These are phyloP conservation scores for Microplitis demolitor DNA, from an alignment of 1,140 invertebrate species.

Conservation along the genomic window DNA sequence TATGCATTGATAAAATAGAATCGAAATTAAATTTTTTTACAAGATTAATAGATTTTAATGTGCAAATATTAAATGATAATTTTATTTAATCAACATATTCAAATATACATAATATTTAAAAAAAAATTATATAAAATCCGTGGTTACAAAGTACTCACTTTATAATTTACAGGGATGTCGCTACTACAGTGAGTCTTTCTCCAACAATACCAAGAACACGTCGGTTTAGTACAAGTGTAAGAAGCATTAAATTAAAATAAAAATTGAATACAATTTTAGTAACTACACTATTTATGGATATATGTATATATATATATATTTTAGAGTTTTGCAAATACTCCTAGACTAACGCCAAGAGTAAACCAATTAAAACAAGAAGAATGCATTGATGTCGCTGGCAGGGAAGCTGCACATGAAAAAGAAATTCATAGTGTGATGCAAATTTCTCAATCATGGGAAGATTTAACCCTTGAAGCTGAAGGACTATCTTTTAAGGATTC, in stretches of 20 bases:
- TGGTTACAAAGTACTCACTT: no score
- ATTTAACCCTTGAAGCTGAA: constrained; percentile 77
- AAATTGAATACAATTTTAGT: not conserved
- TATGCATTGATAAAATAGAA: no score
- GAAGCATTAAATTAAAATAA: constrained; percentile 39
- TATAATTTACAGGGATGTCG: constrained; percentile 56
- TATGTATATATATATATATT: constrained; percentile 7
- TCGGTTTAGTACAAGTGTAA: constrained; percentile 85
- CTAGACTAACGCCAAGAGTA: constrained; percentile 79
- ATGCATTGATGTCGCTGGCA: constrained; percentile 78
- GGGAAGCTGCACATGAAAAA: constrained; percentile 87
- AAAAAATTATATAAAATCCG: no score
- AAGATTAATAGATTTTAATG: no score
- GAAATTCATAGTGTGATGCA: constrained; percentile 86
- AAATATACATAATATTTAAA: no score
- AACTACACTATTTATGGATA: constrained; percentile 12
- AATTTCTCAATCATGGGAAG: constrained; percentile 90
- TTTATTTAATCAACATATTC: no score
- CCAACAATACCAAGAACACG: constrained; percentile 69
- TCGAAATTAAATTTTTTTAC: no score
- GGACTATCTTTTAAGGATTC: constrained; percentile 58
- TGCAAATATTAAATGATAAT: no score
- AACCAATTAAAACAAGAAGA: constrained; percentile 87
- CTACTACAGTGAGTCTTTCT: constrained; percentile 66
- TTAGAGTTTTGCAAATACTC: constrained; percentile 61